Evolutionary conservation across 2,888 invertebrate genomes (phyloP), one percentile per base, ranked within the genome.

Genomic region (Ophion obscuratus): DNA sequence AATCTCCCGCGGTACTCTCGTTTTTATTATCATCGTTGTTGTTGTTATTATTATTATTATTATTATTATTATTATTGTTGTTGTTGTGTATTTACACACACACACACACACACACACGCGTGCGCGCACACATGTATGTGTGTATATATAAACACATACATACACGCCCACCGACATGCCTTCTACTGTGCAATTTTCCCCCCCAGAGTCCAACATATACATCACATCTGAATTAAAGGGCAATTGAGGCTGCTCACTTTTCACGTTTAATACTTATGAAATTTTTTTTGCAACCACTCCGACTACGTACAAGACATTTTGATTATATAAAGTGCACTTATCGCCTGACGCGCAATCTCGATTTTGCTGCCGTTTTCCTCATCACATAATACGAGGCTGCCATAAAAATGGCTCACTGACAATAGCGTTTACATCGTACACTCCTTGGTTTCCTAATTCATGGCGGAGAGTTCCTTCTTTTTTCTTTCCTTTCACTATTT

Each of bases 1-100:
- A 77, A 76, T 81, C 71, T 70, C 62, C 62, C 79, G 57, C n/a
- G 62, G 61, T 80, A 44, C 59, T 80, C 80, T 67, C 10, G 40
- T n/a, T n/a, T 20, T 66, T 64, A 24, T 66, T 66, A 10, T n/a
- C 36, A n/a, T 27, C 6, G 2, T 10, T 66, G 6, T 27, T 9
- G 1, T 9, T 66, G 2, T 66, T 27, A 17, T 27, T 66, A 5
- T 11, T 27, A 31, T 31, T 31, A 31, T 31, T 31, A 4, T 31
- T 31, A 4, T 31, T 31, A 4, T 31, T 31, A 4, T 31, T 31
- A 4, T 31, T 31, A 4, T 31, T 31, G 31, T 31, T 31, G 31
- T 31, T 31, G 31, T 2, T 31, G 24, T 24, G 24, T 24, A 24
- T 40, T 5, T 40, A 40, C 5, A 40, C 5, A 40, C 9, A 40